These are phyloP conservation scores for Drosophila kambysellisi DNA, from an alignment of 2,888 invertebrate species.

Conservation along the genomic window DNA sequence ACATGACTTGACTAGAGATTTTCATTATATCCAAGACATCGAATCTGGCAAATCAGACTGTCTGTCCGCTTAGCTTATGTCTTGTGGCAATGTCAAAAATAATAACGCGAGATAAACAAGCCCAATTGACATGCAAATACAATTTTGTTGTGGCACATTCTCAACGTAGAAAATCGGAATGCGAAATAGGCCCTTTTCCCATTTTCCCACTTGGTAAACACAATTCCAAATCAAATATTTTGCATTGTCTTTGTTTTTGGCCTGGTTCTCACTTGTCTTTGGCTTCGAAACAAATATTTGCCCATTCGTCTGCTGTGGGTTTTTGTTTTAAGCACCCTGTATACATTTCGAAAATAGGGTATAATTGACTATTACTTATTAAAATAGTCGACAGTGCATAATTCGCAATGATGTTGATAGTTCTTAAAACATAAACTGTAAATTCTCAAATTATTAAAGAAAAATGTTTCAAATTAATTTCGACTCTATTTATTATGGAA, in stretches of 20 bases:
- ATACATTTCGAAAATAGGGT: neutral
- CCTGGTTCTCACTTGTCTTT: conserved; percentile 46
- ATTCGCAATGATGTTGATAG: neutral
- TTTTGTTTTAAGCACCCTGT: conserved; percentile 6
- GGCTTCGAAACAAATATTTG: conserved; percentile 72
- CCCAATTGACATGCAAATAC: conserved; percentile 78
- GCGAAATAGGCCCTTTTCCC: neutral
- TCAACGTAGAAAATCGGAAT: conserved; percentile 20
- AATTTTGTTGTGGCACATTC: conserved; percentile 60
- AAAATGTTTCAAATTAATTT: neutral
- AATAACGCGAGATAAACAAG: conserved; percentile 77
- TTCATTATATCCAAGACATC: conserved; percentile 52
- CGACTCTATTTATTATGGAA: neutral
- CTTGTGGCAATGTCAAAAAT: conserved; percentile 70
- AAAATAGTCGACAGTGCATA: neutral
- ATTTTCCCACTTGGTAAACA: conserved; percentile 2
- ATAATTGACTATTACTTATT: neutral
- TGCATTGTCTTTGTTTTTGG: conserved; percentile 70
- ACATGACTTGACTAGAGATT: conserved; percentile 56
- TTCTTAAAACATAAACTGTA: neutral
- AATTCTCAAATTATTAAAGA: neutral
- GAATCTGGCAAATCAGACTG: conserved; percentile 46
- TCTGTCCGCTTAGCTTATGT: conserved; percentile 36
- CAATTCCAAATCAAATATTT: conserved; percentile 59
- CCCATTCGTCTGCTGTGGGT: conserved; percentile 35